Conservation (phyloP, 1,140 invertebrate genomes). For the Mylabris phalerata region DNA sequence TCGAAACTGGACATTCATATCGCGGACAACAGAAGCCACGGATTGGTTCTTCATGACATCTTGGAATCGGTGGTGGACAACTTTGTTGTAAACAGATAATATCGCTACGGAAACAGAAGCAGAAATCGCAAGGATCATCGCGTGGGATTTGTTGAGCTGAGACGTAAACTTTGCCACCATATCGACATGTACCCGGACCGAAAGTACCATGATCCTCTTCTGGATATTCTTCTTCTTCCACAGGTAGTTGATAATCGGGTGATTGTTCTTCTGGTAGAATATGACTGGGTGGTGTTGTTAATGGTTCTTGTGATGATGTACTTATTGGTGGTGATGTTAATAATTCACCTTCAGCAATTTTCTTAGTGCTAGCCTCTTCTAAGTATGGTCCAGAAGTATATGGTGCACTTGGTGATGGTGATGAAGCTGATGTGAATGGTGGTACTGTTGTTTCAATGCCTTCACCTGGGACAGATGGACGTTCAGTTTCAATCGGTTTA, state of each 20-base stretch:
- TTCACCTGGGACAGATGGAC: slow-evolving; percentile 6
- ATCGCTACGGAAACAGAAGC: slow-evolving; percentile 94
- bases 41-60: slow-evolving; percentile 86
- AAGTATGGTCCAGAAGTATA: not conserved
- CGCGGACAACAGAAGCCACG: slow-evolving; percentile 90
- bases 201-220: slow-evolving; percentile 67
- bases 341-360: slow-evolving; percentile 27
- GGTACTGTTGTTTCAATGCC: slow-evolving; percentile 9
- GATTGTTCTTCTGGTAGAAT: slow-evolving; percentile 33
- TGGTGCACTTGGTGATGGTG: slow-evolving; percentile 13
- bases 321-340: slow-evolving; percentile 24
- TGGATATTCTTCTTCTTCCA: slow-evolving; percentile 54
- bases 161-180: slow-evolving; percentile 85
- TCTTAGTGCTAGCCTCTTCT: slow-evolving; percentile 20
- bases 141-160: slow-evolving; percentile 91
- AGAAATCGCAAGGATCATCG: slow-evolving; percentile 92
- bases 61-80: slow-evolving; percentile 85
- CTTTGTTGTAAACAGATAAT: slow-evolving; percentile 93
- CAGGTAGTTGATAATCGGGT: slow-evolving; percentile 34
- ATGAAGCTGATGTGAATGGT: slow-evolving; percentile 9
- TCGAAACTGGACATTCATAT: slow-evolving; percentile 86
- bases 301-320: slow-evolving; percentile 9
- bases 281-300: slow-evolving; percentile 19
- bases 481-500: slow-evolving; percentile 10
- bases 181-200: slow-evolving; percentile 82